Evolutionary conservation across 2,113 vertebrate species (phyloP), one percentile per base, ranked within the genome.

Genomic region (Himantopus leucocephalus): DNA sequence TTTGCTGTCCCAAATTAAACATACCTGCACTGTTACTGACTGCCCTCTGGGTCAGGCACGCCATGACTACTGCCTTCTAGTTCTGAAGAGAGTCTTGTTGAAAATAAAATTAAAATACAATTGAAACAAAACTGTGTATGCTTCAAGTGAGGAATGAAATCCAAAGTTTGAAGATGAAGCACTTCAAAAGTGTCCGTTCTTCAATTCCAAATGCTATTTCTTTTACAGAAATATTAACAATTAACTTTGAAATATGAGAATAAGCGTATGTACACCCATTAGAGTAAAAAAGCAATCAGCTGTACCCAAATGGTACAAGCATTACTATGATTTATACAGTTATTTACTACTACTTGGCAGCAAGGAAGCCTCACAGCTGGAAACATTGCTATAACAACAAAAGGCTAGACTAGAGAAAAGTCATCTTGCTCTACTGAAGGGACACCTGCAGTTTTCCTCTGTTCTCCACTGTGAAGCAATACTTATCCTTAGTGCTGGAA

Each of bases 321-420:
- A 88, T 85, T 85, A 74, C 58, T 60, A n/a, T 85, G 92, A 96
- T 94, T 96, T 93, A 92, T 85, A 79, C 55, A 90, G 85, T 78
- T 88, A 94, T 81, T 94, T 94, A 92, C 92, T 77, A 79, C 48
- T 62, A 74, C 85, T 95, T 96, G 95, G 92, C 96, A 96, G 84
- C 82, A 67, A 88, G 72, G 59, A 94, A 83, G 45, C 13, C n/a
- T 63, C 92, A 37, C 94, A 96, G 92, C 94, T 95, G 90, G 96
- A 95, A 90, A 88, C 47, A 12, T 6, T 41, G 47, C 78, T 73
- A 55, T 58, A 77, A 80, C 75, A 92, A 90, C 75, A 93, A 80
- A 60, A 94, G 71, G 26, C 82, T 85, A 70, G 71, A 74, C 81
- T 13, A 72, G 45, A 95, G 87, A 94, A 92, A 86, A 93, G 45